Evolutionary conservation across 1,140 invertebrate genomes (phyloP).

Genomic region (Drosophila prosaltans): DNA sequence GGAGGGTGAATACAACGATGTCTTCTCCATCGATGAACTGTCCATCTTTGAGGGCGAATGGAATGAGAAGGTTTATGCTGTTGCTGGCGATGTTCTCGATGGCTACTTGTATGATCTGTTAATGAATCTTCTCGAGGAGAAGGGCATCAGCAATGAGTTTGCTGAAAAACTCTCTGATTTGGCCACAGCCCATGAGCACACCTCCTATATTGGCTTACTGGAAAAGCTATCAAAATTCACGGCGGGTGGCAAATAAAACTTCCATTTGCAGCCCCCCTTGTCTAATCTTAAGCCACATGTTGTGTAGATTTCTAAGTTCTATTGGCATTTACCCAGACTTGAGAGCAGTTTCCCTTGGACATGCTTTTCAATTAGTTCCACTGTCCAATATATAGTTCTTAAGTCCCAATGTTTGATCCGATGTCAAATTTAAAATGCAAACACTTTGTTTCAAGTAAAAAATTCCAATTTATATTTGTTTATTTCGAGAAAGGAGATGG

Average conservation of each 20-base stretch:
- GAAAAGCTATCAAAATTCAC: slow-evolving; percentile 94
- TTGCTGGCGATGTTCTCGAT: slow-evolving; percentile 95
- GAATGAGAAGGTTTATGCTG: slow-evolving; percentile 92
- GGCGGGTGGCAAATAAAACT: slow-evolving; percentile 85
- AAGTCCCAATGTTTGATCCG: slow-evolving; percentile 7
- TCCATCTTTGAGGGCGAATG: slow-evolving; percentile 92
- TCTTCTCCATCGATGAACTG: slow-evolving; percentile 95
- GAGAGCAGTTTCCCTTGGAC: slow-evolving; percentile 48
- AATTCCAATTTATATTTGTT: background rate
- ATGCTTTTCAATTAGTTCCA: slow-evolving; percentile 46
- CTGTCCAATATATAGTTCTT: slow-evolving; percentile 9
- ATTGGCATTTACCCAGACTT: slow-evolving; percentile 58
- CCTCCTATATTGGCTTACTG: slow-evolving; percentile 92
- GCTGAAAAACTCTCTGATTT: slow-evolving; percentile 92
- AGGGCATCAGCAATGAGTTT: slow-evolving; percentile 96
- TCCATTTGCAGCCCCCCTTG: background rate
- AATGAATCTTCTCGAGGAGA: slow-evolving; percentile 96
- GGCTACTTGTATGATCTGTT: slow-evolving; percentile 96
- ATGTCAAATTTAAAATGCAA: background rate
- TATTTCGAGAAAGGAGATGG: background rate
- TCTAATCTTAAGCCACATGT: slow-evolving; percentile 56
- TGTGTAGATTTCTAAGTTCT: slow-evolving; percentile 74
- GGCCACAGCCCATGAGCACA: slow-evolving; percentile 95
- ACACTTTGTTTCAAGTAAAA: background rate
- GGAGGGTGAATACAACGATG: slow-evolving; percentile 90